Evolutionary conservation across 1,140 invertebrate species (phyloP), one percentile per base, ranked within the genome.

Genomic region (Daktulosphaira vitifoliae): DNA sequence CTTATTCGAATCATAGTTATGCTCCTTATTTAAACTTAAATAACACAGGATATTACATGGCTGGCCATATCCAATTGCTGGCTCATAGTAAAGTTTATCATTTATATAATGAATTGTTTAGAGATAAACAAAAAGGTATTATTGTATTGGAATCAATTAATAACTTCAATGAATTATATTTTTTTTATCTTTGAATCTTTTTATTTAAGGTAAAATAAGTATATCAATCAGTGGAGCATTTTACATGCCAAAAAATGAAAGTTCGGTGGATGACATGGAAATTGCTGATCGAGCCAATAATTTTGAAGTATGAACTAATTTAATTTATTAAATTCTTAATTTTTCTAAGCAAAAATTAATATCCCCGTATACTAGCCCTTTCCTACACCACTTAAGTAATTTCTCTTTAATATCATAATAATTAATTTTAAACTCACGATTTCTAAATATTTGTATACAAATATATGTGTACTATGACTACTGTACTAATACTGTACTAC

Each of bases 21-120:
- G 73, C 71, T 15, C 74, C 76, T 9, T 69, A 66, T 11, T 66
- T 74, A 16, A 79, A 81, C 68, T 78, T 79, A 59, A 77, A 79
- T 0, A 81, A 81, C 3, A 69, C 73, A 1, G 71, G 66, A 1
- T 78, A 81, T 65, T 84, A 84, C 69, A 73, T 81, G 1, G 83
- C 81, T 67, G 80, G 76, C 0, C 82, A 85, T 68, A 84, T 81
- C 69, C 67, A 83, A 11, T 70, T 85, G 3, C 80, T 80, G 69
- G 79, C 84, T 0, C 84, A 86, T 69, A 83, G 82, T 0, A 80
- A 77, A 70, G 81, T 77, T 11, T 84, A 82, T 65, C 80, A 81
- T 68, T 76, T 88, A 65, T 89, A 86, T 68, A 75, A 86, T 46
- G 71, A 78, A 2, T 73, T 82, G 65, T 88, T 84, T 71, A 78